Evolutionary conservation across 2,113 vertebrate species (phyloP).

Genomic region (Herpetotheres cachinnans): DNA sequence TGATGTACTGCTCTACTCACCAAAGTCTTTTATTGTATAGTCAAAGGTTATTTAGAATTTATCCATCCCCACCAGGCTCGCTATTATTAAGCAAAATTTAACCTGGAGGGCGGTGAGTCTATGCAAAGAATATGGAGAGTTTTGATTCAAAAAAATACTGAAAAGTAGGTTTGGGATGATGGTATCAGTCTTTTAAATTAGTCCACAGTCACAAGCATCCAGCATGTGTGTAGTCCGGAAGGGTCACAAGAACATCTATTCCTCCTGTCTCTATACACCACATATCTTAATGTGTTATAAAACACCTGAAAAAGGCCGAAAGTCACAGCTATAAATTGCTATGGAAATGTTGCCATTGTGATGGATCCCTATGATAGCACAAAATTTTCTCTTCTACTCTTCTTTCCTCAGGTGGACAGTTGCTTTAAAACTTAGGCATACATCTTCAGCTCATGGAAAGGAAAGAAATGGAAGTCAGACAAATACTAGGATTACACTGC

Average conservation of each 20-base stretch:
- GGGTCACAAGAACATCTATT: background rate
- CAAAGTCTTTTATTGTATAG: background rate
- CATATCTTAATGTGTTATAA: background rate
- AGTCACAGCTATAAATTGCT: background rate
- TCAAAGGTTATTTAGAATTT: conserved; percentile 26
- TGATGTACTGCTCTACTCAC: background rate
- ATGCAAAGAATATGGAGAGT: background rate
- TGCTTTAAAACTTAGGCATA: background rate
- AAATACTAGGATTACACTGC: background rate
- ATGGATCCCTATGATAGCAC: background rate
- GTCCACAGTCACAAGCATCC: background rate
- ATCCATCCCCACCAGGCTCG: fast-evolving
- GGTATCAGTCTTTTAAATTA: background rate
- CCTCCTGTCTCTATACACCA: background rate
- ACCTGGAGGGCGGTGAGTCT: background rate
- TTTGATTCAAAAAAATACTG: background rate
- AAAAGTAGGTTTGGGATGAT: background rate
- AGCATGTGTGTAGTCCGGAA: background rate
- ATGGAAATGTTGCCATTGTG: background rate
- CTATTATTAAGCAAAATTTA: background rate
- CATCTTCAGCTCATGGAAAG: background rate
- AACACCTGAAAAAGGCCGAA: background rate
- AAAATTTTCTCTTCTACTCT: background rate
- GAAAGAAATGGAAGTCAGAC: background rate
- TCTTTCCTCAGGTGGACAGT: background rate